These are phyloP conservation scores for Pelobates cultripes DNA, from an alignment of 2,797 vertebrate genomes.

Conservation along the genomic window DNA sequence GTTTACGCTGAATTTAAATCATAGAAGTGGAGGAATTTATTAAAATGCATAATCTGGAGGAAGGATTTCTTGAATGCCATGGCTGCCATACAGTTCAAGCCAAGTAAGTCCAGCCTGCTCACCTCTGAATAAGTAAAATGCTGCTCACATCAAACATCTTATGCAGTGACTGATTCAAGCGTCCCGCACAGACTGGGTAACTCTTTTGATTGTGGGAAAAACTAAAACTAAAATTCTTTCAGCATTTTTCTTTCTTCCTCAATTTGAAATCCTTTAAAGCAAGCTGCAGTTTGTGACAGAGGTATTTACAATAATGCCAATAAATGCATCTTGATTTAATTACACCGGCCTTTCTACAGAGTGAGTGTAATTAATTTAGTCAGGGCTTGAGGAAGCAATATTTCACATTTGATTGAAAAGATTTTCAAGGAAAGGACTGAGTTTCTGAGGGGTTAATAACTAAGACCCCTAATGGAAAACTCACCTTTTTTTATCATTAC, in stretches of 20 bases:
- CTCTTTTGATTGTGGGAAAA: neutral
- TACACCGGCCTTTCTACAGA: conserved; percentile 22
- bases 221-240: neutral
- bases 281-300: conserved; percentile 15
- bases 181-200: neutral
- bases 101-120: neutral
- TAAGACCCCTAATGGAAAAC: too few relatives aligned
- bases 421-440: neutral
- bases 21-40: neutral
- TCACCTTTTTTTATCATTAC: too few relatives aligned
- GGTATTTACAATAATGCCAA: conserved; percentile 38
- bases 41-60: neutral
- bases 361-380: conserved; percentile 34
- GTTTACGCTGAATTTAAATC: too few relatives aligned
- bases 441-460: neutral
- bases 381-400: too few relatives aligned
- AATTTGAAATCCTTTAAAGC: conserved; percentile 16
- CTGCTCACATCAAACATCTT: conserved; percentile 13
- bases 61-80: neutral
- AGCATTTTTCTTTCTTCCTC: neutral
- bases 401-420: conserved; percentile 3
- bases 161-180: conserved; percentile 21
- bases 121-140: neutral
- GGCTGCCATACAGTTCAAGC: neutral
- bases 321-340: conserved; percentile 39